Evolutionary conservation across 1,140 invertebrate genomes (phyloP).

Genomic region (Muscidifurax raptorellus): DNA sequence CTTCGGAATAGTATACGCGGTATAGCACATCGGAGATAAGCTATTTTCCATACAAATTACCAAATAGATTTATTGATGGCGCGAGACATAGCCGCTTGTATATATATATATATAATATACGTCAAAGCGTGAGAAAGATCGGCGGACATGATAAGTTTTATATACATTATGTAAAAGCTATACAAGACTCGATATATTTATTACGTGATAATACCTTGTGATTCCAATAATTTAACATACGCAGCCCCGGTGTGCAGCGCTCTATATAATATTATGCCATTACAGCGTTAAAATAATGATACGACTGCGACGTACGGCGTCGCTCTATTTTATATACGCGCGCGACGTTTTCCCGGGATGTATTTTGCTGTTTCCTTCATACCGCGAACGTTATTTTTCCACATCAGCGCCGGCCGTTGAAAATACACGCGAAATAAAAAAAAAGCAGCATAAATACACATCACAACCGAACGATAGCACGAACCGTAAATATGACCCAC

Average conservation of each 20-base stretch:
- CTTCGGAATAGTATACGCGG: too few relatives aligned
- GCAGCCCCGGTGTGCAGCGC: not conserved
- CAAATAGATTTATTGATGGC: not conserved
- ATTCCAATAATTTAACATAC: conserved; percentile 4
- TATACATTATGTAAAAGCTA: not conserved
- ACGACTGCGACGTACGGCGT: conserved; percentile 7
- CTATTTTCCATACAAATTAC: conserved; percentile 3
- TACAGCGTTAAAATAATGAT: conserved; percentile 42
- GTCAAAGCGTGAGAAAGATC: not conserved
- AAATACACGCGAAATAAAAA: not conserved
- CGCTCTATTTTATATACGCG: not conserved
- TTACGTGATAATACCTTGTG: conserved; percentile 21
- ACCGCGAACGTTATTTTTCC: not conserved
- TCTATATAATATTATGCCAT: not conserved
- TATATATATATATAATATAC: not conserved
- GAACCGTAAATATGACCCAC: not conserved
- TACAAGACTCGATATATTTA: not conserved
- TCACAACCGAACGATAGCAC: not conserved
- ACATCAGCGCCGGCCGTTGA: not conserved
- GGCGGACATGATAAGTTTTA: not conserved
- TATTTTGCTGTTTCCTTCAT: conserved; percentile 12
- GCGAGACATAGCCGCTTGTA: not conserved
- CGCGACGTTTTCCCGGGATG: not conserved
- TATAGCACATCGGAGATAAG: not conserved
- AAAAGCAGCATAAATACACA: not conserved